Evolutionary conservation across 2,113 vertebrate species (phyloP), one percentile per base, ranked within the genome.

Genomic region (Xyrauchen texanus): DNA sequence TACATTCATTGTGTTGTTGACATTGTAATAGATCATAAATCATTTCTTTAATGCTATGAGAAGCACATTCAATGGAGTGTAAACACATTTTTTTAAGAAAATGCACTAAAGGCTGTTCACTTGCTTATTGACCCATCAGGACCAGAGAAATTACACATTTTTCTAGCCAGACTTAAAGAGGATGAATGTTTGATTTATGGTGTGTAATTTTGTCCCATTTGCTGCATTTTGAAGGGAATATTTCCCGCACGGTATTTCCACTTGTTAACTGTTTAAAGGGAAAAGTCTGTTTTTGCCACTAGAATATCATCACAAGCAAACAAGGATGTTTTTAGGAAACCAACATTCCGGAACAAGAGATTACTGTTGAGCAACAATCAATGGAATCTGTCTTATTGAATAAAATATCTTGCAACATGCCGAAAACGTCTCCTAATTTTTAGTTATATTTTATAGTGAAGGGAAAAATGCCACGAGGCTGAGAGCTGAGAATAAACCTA

Each of bases 81-180:
- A 58, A 74, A 74, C 8, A 62, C 58, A 46, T 74, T 62, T 74
- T 74, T 74, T 74, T 63, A 74, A 51, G 12, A 58, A 11, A 62
- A 13, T 7, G 9, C 4, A 45, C 71, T 74, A 34, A 62, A 74
- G 71, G 71, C 68, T 0, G 9, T 12, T 42, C 49, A 42, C 21
- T 55, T 70, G 68, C 46, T 62, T 62, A 74, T 61, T 74, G 71
- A 74, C 58, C 71, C 6, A 58, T 51, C 16, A 74, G 58, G 13
- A 13, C 58, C n/a, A 12, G 12, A 15, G 52, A 70, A 55, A 70
- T 58, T 5, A 10, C 69, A 11, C 10, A 58, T 72, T 60, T 58
- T 46, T 72, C 69, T 46, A 69, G 21, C 49, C 21, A 2, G n/a
- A 16, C n/a, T 16, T 73, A 16, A 73, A 47, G 9, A 34, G 21